A percentile compares a stretch with the other conserved stretches of the same genome.
phyloP scores from a whole-genome alignment of 2,113 vertebrate species.

The Scophthalmus maximus region DNA sequence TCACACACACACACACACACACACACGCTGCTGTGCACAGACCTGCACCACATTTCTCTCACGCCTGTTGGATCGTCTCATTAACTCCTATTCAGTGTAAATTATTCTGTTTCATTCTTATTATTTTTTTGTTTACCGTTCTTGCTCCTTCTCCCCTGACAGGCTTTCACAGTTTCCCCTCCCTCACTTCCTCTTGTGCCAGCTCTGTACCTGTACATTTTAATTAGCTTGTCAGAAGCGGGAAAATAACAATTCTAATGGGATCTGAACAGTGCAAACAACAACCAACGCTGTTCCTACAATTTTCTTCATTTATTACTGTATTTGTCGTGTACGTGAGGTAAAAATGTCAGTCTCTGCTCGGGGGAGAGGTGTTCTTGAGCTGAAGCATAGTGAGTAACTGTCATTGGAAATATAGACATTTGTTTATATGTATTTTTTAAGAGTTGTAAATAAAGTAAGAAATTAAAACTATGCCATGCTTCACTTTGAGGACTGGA shows the following conservation, averaged over 20 bases:
- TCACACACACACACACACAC: too few relatives aligned
- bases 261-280: constrained; percentile 61
- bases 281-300: constrained; percentile 53
- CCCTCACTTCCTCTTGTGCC: constrained; percentile 56
- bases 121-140: constrained; percentile 33
- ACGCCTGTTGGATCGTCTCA: constrained; percentile 52
- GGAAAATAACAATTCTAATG: constrained; percentile 62
- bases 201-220: constrained; percentile 74
- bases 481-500: constrained; percentile 21
- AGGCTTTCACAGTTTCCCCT: constrained; percentile 62
- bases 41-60: constrained; percentile 57
- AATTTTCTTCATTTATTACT: constrained; percentile 36
- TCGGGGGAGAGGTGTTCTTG: background rate
- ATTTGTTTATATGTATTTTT: background rate
- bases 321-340: constrained; percentile 35
- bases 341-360: constrained; percentile 23
- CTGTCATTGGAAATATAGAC: background rate
- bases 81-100: constrained; percentile 56
- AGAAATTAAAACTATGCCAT: background rate
- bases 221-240: constrained; percentile 78
- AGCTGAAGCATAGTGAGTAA: background rate
- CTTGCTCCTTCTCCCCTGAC: constrained; percentile 63
- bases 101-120: constrained; percentile 54
- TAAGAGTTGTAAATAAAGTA: background rate
- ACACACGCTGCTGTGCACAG: background rate